These are phyloP conservation scores for Stictonetta naevosa DNA, from an alignment of 2,113 vertebrate species.

Conservation along the genomic window DNA sequence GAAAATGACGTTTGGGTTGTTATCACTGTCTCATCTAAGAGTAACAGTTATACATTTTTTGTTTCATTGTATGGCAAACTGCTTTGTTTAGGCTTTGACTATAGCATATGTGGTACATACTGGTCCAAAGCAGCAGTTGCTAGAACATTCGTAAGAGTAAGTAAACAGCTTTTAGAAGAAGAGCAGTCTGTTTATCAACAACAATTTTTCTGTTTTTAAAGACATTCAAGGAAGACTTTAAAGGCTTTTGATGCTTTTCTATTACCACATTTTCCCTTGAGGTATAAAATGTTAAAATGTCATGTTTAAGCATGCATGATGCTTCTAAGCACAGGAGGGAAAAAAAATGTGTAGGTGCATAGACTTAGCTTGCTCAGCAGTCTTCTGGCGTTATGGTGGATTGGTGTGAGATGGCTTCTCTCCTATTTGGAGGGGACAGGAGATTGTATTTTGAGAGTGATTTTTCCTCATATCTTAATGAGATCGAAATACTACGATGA, in stretches of 20 bases:
- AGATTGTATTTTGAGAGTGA: background rate
- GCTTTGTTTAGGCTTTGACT: background rate
- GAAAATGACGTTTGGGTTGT: background rate
- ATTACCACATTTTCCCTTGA: background rate
- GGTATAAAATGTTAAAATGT: background rate
- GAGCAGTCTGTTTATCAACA: background rate
- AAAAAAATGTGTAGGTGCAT: background rate
- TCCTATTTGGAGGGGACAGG: background rate
- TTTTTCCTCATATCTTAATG: background rate
- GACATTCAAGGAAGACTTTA: background rate
- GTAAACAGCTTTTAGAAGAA: background rate
- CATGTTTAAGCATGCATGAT: background rate
- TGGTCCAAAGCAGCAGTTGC: background rate
- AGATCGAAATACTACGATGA: background rate
- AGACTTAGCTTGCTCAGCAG: background rate
- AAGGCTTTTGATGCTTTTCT: background rate
- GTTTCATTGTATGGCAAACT: background rate
- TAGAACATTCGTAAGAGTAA: background rate
- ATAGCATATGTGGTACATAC: fast-evolving
- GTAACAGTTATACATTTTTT: background rate
- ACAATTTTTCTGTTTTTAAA: background rate
- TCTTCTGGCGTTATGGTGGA: background rate
- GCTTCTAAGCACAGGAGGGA: background rate
- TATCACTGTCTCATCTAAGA: background rate
- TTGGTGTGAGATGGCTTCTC: background rate